Evolutionary conservation across 2,888 invertebrate genomes (phyloP).

Genomic region (Acheta domesticus): DNA sequence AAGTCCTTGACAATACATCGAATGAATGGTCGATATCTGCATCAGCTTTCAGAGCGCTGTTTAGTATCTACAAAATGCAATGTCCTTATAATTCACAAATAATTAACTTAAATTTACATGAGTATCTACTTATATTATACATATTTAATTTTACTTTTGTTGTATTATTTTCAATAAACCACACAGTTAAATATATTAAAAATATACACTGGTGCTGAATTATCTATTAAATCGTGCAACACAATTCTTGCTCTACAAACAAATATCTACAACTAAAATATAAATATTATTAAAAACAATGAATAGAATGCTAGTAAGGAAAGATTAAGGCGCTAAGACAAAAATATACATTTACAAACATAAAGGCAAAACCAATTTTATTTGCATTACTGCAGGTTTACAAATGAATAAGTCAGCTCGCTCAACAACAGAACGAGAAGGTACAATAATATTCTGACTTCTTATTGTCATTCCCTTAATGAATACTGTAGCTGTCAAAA

Average conservation of each 20-base stretch:
- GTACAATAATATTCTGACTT: no score
- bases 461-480: no score
- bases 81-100: background rate
- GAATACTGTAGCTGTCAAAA: no score
- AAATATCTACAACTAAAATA: background rate
- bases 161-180: background rate
- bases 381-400: no score
- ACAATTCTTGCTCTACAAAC: constrained; percentile 19
- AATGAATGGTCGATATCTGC: constrained; percentile 43
- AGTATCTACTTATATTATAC: no score
- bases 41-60: constrained; percentile 44
- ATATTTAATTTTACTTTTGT: background rate
- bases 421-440: no score
- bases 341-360: background rate
- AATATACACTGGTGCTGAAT: no score
- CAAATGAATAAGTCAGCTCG: no score
- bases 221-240: background rate
- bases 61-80: constrained; percentile 33
- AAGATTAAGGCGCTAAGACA: background rate
- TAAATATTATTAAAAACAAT: no score
- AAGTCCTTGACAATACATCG: constrained; percentile 40
- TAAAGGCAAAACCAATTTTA: background rate
- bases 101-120: no score
- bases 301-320: no score
- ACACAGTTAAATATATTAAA: background rate